Evolutionary conservation across 2,888 invertebrate species (phyloP).

Genomic region (Punctoribates punctum): DNA sequence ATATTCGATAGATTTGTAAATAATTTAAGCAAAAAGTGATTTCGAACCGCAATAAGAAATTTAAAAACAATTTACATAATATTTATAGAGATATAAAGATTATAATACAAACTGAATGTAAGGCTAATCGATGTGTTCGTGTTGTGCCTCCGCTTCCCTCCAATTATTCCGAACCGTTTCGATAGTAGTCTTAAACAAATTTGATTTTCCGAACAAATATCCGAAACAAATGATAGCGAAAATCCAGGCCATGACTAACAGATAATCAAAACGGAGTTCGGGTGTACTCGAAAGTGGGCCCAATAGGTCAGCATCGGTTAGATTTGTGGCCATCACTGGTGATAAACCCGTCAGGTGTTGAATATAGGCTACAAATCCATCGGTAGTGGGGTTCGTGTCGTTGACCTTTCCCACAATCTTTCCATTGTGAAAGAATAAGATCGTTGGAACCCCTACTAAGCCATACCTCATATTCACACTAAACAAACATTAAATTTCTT

Average conservation of each 20-base stretch:
- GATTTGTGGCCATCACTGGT: not conserved
- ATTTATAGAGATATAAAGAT: too few species aligned
- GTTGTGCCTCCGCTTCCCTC: constrained; percentile 79
- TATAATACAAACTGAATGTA: not conserved
- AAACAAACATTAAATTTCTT: constrained; percentile 41
- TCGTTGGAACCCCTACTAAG: constrained; percentile 81
- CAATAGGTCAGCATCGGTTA: constrained; percentile 51
- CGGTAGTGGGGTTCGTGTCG: constrained; percentile 72
- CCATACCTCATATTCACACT: constrained; percentile 80
- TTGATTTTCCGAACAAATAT: constrained; percentile 72
- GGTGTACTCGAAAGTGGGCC: constrained; percentile 78
- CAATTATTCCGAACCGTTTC: constrained; percentile 80
- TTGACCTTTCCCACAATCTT: constrained; percentile 78
- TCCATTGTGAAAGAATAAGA: constrained; percentile 84
- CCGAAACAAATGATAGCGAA: constrained; percentile 72
- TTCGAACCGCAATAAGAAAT: too few species aligned
- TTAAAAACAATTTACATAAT: too few species aligned
- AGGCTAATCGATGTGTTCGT: constrained; percentile 66
- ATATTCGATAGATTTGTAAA: too few species aligned
- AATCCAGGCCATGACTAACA: constrained; percentile 75
- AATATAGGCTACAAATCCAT: constrained; percentile 73
- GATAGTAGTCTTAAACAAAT: constrained; percentile 71
- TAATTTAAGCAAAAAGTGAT: too few species aligned
- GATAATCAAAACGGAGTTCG: constrained; percentile 72
- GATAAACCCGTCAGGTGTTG: constrained; percentile 64